Evolutionary conservation across 37 sponge, comb jelly and placozoan genomes (phyloP).

Genomic region (Aphrocallistes beatrix): DNA sequence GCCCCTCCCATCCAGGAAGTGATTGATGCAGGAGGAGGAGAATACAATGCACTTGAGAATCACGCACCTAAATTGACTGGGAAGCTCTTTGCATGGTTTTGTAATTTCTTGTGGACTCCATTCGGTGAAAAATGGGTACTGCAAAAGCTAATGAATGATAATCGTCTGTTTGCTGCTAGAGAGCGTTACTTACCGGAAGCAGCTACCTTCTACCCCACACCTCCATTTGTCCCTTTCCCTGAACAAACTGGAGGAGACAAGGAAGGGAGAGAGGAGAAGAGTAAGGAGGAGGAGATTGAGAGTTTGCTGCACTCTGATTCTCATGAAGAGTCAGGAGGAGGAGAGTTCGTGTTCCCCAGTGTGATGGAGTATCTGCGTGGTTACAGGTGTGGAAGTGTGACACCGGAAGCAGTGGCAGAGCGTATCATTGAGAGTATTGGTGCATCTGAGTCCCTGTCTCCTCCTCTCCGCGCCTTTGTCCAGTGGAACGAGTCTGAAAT

Average conservation of each 20-base stretch:
- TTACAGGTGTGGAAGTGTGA: neutral
- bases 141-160: neutral
- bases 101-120: conserved; percentile 32
- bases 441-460: conserved; percentile 26
- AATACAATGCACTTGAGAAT: neutral
- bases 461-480: conserved; percentile 58
- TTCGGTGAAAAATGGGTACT: conserved; percentile 32
- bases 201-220: conserved; percentile 34
- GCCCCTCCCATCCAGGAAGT: conserved; percentile 24
- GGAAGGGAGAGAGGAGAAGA: neutral
- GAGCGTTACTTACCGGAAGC: conserved; percentile 42
- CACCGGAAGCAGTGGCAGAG: neutral
- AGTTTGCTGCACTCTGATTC: neutral
- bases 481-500: conserved; percentile 33
- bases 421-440: conserved; percentile 36
- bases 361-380: neutral
- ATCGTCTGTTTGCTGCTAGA: conserved; percentile 16
- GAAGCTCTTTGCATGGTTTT: conserved; percentile 22
- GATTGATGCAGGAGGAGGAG: conserved; percentile 10
- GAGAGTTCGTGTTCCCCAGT: conserved; percentile 4
- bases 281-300: neutral
- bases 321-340: neutral
- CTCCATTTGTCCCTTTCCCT: neutral
- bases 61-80: conserved; percentile 30
- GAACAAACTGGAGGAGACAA: neutral